Percentiles rank a stretch among this genome's conserved stretches.
Evolutionary conservation across 2,888 invertebrate genomes (phyloP).

Genomic region (Phania funesta): DNA sequence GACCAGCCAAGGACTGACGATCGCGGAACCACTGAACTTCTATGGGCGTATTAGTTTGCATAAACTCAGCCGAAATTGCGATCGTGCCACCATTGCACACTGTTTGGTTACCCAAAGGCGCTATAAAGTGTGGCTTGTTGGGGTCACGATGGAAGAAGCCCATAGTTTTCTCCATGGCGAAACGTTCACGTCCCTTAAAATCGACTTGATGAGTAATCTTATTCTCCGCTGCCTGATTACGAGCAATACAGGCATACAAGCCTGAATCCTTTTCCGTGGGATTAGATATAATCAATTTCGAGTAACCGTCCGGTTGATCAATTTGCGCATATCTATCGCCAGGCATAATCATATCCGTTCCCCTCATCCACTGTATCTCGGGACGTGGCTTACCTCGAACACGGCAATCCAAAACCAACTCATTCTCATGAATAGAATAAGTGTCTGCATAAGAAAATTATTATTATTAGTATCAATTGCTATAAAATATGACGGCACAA

Average conservation of each 20-base stretch:
- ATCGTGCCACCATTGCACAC: constrained; percentile 89
- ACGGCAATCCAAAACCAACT: constrained; percentile 89
- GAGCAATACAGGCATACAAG: constrained; percentile 88
- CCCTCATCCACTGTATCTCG: constrained; percentile 88
- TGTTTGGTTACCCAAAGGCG: constrained; percentile 85
- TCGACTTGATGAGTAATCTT: constrained; percentile 87
- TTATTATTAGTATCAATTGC: neutral
- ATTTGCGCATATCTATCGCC: constrained; percentile 84
- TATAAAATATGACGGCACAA: neutral
- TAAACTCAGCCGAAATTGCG: constrained; percentile 88
- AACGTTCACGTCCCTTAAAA: constrained; percentile 82
- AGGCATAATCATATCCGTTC: constrained; percentile 82
- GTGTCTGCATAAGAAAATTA: constrained; percentile 81
- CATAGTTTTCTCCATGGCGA: constrained; percentile 80
- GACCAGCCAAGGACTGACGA: constrained; percentile 83
- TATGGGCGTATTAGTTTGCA: constrained; percentile 85
- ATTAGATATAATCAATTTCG: constrained; percentile 85
- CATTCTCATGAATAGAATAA: constrained; percentile 87
- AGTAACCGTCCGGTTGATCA: constrained; percentile 87
- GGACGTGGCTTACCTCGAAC: constrained; percentile 88
- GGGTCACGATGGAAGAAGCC: constrained; percentile 81
- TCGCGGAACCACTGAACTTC: constrained; percentile 89
- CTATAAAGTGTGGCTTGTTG: constrained; percentile 86
- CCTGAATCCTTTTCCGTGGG: constrained; percentile 87
- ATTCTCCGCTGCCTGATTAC: constrained; percentile 86